Conservation (phyloP, 2,888 invertebrate species). For the Leistus spinibarbis region DNA sequence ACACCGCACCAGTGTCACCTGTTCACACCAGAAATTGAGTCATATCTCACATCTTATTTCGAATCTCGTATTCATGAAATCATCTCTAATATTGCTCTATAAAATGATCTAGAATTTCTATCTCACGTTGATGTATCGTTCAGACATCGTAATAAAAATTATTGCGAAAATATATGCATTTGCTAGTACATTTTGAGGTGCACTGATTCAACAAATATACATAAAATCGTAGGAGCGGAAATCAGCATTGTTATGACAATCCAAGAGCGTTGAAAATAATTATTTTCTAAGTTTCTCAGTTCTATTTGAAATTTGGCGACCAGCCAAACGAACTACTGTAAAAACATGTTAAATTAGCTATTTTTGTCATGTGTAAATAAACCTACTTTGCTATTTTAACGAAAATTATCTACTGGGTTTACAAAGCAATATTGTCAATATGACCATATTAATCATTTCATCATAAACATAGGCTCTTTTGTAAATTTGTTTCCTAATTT, state of each 20-base stretch:
- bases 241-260: neutral
- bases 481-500: too few species aligned
- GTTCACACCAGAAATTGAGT: neutral
- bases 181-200: neutral
- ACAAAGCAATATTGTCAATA: too few species aligned
- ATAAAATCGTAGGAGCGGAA: neutral
- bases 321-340: neutral
- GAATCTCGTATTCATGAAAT: neutral
- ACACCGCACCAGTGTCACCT: too few species aligned
- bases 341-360: neutral
- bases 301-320: neutral
- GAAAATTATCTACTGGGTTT: neutral
- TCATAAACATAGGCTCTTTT: too few species aligned
- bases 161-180: too few species aligned
- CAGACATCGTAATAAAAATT: too few species aligned
- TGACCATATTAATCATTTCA: too few species aligned
- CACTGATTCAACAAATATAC: neutral
- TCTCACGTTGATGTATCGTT: too few species aligned
- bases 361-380: neutral
- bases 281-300: neutral
- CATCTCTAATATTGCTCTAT: neutral
- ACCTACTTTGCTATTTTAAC: neutral
- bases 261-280: neutral
- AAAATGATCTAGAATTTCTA: neutral
- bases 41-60: neutral